Percentiles rank a stretch among this genome's conserved stretches.
Conservation (phyloP, 1,140 invertebrate genomes). For the Zaprionus inermis region DNA sequence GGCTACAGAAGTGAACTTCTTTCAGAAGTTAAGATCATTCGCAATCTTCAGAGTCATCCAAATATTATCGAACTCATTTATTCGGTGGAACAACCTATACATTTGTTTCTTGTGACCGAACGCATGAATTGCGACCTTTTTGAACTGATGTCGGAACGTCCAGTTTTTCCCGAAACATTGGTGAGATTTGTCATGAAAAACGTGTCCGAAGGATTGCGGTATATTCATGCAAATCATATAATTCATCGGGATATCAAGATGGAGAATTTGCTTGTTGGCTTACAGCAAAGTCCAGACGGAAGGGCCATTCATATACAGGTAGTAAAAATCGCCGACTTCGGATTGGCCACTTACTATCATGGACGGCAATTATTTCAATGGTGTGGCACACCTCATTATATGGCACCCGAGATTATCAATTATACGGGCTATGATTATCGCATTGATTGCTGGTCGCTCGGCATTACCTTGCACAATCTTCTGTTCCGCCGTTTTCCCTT, state of each 20-base stretch:
- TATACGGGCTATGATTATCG: constrained; percentile 16
- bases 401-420: constrained; percentile 34
- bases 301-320: not conserved
- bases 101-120: constrained; percentile 21
- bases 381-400: constrained; percentile 27
- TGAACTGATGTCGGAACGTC: not conserved
- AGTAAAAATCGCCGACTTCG: constrained; percentile 38
- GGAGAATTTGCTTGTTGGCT: constrained; percentile 28
- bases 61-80: constrained; percentile 41
- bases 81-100: constrained; percentile 11
- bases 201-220: constrained; percentile 7
- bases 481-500: constrained; percentile 18
- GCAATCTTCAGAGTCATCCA: constrained; percentile 30
- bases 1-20: not conserved
- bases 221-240: constrained; percentile 19
- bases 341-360: constrained; percentile 23
- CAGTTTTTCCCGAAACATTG: not conserved
- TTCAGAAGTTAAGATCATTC: constrained; percentile 20
- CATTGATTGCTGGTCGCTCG: constrained; percentile 37
- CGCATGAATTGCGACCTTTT: constrained; percentile 15
- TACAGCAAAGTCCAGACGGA: not conserved
- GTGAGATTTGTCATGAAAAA: constrained; percentile 7
- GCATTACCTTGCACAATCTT: constrained; percentile 22
- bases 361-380: not conserved
- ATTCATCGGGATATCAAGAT: constrained; percentile 42